Percentiles rank a stretch among this genome's conserved stretches.
These are phyloP conservation scores for Heteronetta atricapilla DNA, from an alignment of 2,113 vertebrate genomes.

Conservation along the genomic window DNA sequence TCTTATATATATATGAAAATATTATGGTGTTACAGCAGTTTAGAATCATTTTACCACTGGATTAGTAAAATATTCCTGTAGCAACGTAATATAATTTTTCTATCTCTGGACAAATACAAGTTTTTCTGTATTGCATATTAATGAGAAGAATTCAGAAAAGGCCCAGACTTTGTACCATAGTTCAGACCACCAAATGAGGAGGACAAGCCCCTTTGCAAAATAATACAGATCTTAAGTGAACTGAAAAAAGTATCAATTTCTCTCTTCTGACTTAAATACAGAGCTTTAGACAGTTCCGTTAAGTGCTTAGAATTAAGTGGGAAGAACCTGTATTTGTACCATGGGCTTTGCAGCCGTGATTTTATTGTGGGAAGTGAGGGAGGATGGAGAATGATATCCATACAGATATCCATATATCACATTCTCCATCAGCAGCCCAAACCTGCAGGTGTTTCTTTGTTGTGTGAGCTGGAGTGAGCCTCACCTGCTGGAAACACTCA, in stretches of 20 bases:
- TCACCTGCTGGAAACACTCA: neutral
- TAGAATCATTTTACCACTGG: neutral
- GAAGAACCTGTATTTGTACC: neutral
- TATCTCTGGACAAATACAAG: neutral
- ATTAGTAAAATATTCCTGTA: neutral
- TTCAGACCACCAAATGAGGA: neutral
- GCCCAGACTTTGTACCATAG: neutral
- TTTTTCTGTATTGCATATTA: neutral
- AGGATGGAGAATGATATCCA: neutral
- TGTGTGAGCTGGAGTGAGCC: accelerated
- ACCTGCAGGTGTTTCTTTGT: neutral
- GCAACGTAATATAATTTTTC: accelerated
- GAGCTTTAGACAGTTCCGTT: accelerated
- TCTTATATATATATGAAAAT: neutral
- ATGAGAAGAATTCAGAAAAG: neutral
- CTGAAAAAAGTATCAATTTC: neutral
- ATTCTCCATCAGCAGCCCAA: neutral
- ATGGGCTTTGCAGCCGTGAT: neutral
- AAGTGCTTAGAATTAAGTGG: neutral
- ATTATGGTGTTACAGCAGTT: neutral
- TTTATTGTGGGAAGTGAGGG: neutral
- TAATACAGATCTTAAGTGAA: neutral
- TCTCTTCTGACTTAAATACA: neutral
- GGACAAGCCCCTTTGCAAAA: neutral
- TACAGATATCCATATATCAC: too few species aligned